Evolutionary conservation across 2,797 vertebrate genomes (phyloP).

Genomic region (Vespertilio murinus): DNA sequence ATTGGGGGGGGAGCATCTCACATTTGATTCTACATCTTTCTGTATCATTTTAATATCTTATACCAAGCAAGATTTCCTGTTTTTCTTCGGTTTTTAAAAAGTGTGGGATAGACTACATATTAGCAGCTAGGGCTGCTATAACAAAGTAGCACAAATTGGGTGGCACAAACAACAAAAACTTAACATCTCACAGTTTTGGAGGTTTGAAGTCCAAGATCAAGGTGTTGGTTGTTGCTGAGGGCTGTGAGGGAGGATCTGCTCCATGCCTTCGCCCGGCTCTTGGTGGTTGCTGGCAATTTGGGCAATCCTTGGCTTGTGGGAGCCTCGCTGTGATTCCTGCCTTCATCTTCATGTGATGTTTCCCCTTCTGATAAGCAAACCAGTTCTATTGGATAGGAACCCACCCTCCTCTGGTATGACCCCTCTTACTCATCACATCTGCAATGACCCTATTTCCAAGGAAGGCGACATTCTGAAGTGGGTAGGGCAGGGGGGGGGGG

Average conservation of each 20-base stretch:
- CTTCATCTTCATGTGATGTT: neutral
- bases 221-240: neutral
- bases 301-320: neutral
- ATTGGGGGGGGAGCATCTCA: neutral
- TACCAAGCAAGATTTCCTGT: neutral
- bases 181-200: neutral
- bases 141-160: neutral
- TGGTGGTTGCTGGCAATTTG: neutral
- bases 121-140: neutral
- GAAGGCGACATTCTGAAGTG: neutral
- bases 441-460: neutral
- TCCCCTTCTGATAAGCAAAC: neutral
- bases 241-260: neutral
- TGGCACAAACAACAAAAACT: neutral
- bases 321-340: neutral
- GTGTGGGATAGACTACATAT: neutral
- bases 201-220: neutral
- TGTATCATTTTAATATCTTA: neutral
- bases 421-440: neutral
- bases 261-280: neutral
- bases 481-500: neutral
- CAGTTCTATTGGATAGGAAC: neutral
- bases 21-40: neutral
- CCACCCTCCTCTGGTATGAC: neutral
- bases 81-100: neutral